Conservation (phyloP, 2,797 vertebrate species). For the Enteromius unitaeniatus region DNA sequence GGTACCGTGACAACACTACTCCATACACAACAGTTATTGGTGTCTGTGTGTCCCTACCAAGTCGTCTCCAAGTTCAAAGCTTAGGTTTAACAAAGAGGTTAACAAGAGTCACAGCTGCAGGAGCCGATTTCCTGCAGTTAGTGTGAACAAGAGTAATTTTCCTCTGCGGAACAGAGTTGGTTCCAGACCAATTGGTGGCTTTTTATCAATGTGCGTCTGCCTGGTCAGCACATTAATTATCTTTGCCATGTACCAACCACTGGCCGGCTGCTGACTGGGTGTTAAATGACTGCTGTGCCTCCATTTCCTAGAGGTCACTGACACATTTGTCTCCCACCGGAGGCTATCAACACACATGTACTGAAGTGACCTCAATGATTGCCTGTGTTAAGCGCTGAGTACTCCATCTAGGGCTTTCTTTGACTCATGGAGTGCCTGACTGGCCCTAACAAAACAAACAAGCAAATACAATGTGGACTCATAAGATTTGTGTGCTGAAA, state of each 20-base stretch:
- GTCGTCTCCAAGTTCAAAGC: neutral
- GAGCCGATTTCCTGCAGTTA: slow-evolving; percentile 21
- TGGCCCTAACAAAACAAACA: slow-evolving; percentile 27
- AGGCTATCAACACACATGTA: slow-evolving; percentile 34
- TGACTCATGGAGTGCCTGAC: slow-evolving; percentile 9
- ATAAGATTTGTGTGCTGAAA: neutral
- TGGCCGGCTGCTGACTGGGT: slow-evolving; percentile 33
- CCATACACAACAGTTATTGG: neutral
- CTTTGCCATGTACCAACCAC: slow-evolving; percentile 28
- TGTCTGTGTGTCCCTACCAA: neutral
- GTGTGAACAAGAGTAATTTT: slow-evolving; percentile 26
- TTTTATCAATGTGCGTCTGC: slow-evolving; percentile 33
- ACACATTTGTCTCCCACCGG: slow-evolving; percentile 39
- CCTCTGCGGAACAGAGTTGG: neutral
- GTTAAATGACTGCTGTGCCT: slow-evolving; percentile 45
- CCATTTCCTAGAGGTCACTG: slow-evolving; percentile 46
- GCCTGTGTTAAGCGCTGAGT: neutral
- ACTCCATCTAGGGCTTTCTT: slow-evolving; percentile 23
- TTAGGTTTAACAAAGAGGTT: slow-evolving; percentile 26
- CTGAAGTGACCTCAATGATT: slow-evolving; percentile 40
- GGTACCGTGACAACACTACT: too few relatives aligned
- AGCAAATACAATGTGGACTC: neutral
- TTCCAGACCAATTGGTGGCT: slow-evolving; percentile 22
- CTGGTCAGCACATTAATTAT: slow-evolving; percentile 43
- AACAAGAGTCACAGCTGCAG: slow-evolving; percentile 20